A percentile compares a stretch with the other conserved stretches of the same genome.
phyloP scores from a whole-genome alignment of 35 echinoderm and acorn worm species.

The Patiria miniata region DNA sequence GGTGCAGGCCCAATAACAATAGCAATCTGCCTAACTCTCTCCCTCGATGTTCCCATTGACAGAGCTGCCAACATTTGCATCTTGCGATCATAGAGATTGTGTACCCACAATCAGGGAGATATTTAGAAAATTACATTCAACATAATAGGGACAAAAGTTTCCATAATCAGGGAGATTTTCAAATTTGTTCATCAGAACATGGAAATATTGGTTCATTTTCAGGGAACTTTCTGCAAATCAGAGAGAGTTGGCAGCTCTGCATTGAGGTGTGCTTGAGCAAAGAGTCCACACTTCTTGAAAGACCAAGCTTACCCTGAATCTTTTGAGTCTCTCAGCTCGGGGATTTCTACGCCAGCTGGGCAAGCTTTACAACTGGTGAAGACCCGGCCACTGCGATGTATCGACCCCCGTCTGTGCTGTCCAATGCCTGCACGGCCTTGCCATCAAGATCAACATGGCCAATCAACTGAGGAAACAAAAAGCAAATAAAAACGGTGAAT shows the following conservation, averaged over 20 bases:
- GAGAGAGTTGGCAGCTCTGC: too few relatives aligned
- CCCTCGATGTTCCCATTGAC: too few relatives aligned
- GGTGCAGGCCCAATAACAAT: not conserved
- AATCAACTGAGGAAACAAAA: slow-evolving; percentile 62
- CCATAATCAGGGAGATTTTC: too few relatives aligned
- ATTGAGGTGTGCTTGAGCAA: too few relatives aligned
- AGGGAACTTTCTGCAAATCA: too few relatives aligned
- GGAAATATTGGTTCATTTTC: too few relatives aligned
- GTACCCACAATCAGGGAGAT: not conserved
- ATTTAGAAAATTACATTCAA: not conserved
- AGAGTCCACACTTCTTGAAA: too few relatives aligned
- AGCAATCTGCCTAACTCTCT: too few relatives aligned
- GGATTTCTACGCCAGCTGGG: slow-evolving; percentile 30
- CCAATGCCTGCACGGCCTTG: slow-evolving; percentile 91
- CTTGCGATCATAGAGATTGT: not conserved
- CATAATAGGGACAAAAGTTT: not conserved
- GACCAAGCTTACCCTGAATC: too few relatives aligned
- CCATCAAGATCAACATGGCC: slow-evolving; percentile 53
- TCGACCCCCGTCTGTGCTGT: slow-evolving; percentile 92
- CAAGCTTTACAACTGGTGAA: slow-evolving; percentile 56
- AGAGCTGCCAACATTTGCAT: not conserved
- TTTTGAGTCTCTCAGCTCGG: too few relatives aligned
- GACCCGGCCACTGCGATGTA: slow-evolving; percentile 85
- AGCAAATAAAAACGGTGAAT: not conserved
- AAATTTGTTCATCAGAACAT: too few relatives aligned